Evolutionary conservation across 64 coral and sea anemone genomes (phyloP).

Genomic region (Astreopora myriophthalma): DNA sequence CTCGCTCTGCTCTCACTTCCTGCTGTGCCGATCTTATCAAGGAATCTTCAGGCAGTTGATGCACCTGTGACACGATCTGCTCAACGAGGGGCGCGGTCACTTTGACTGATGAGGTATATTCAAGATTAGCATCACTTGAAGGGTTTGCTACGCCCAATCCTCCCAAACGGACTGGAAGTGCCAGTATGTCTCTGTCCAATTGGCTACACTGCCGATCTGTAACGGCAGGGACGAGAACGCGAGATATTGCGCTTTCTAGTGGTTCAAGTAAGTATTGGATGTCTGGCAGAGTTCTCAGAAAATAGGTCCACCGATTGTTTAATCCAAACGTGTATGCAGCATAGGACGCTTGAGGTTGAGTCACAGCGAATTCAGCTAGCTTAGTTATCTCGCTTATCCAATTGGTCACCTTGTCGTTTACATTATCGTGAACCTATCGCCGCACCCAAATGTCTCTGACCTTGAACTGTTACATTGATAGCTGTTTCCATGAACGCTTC

Average conservation of each 20-base stretch:
- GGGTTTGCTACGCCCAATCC: not conserved
- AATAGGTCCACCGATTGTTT: constrained; percentile 8
- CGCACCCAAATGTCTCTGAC: too few relatives aligned
- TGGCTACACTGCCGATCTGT: not conserved
- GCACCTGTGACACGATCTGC: not conserved
- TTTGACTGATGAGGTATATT: not conserved
- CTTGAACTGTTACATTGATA: too few relatives aligned
- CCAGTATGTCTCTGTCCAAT: not conserved
- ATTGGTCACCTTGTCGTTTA: not conserved
- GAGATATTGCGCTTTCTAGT: not conserved
- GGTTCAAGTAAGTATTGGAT: not conserved
- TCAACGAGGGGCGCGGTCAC: constrained; percentile 19
- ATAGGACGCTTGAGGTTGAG: not conserved
- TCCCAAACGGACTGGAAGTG: not conserved
- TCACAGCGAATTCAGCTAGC: not conserved
- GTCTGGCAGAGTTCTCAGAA: constrained; percentile 4
- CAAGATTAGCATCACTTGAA: not conserved
- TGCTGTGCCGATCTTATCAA: constrained; percentile 10
- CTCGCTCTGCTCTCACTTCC: constrained; percentile 3
- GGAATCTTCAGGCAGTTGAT: not conserved
- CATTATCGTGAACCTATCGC: not conserved
- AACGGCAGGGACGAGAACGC: not conserved
- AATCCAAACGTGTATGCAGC: not conserved
- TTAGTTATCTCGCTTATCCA: not conserved
- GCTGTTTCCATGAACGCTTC: too few relatives aligned